phyloP scores from a whole-genome alignment of 2,113 vertebrate genomes.

The Scalopus aquaticus region DNA sequence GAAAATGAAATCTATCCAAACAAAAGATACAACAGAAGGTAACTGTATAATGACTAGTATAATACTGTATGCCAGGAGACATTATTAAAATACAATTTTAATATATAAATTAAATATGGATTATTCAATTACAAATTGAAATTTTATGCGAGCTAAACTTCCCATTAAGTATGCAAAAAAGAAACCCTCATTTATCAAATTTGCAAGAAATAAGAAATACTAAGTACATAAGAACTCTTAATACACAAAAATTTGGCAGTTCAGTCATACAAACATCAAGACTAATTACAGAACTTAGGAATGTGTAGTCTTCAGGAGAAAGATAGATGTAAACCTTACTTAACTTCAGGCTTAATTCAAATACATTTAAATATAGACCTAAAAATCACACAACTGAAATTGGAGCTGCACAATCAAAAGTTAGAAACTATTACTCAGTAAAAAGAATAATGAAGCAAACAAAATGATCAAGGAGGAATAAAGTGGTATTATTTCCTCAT shows the following conservation, averaged over 20 bases:
- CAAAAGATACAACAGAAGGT: not conserved
- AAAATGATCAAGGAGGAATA: not conserved
- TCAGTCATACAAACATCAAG: not conserved
- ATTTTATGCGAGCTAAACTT: not conserved
- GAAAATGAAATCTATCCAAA: constrained; percentile 6
- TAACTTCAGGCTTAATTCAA: not conserved
- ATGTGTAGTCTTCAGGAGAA: not conserved
- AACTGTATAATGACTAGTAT: not conserved
- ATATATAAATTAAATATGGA: too few species aligned
- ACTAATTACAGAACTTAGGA: not conserved
- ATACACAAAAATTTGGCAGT: not conserved
- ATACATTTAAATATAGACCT: not conserved
- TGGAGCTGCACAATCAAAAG: not conserved
- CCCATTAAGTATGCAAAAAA: not conserved
- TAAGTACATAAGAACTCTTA: not conserved
- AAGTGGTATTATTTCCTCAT: not conserved
- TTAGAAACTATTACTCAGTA: not conserved
- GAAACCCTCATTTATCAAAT: constrained; percentile 15
- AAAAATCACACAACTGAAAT: not conserved
- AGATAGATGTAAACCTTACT: not conserved
- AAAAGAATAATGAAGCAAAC: constrained; percentile 5
- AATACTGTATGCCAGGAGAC: not conserved
- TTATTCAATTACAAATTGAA: not conserved
- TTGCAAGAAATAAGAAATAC: not conserved
- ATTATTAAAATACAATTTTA: not conserved